A percentile compares a stretch with the other conserved stretches of the same genome.
Conservation (phyloP, 2,797 vertebrate genomes). For the Molossus alvarezi region DNA sequence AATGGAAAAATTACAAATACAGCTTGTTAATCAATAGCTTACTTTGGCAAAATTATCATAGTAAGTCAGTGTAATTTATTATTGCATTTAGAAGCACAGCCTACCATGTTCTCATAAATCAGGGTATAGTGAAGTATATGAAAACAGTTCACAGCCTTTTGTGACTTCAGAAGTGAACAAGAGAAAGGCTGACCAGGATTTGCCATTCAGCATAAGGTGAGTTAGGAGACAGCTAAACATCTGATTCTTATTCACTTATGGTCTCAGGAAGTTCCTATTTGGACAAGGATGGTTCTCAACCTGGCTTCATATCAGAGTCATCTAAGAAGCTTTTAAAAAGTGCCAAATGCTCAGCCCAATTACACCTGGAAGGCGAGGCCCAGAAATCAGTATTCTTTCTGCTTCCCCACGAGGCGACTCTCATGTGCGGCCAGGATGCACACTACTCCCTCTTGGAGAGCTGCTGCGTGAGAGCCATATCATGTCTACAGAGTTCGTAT, state of each 20-base stretch:
- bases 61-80: constrained; percentile 32
- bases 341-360: neutral
- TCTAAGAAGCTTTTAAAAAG: constrained; percentile 43
- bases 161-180: constrained; percentile 60
- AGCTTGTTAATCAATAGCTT: neutral
- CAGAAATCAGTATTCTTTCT: neutral
- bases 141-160: constrained; percentile 18
- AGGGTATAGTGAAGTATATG: constrained; percentile 6
- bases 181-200: constrained; percentile 31
- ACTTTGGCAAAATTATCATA: constrained; percentile 49
- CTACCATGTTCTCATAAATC: constrained; percentile 47
- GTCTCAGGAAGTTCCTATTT: constrained; percentile 2
- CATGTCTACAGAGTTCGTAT: neutral
- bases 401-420: neutral
- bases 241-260: neutral
- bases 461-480: constrained; percentile 6
- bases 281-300: neutral
- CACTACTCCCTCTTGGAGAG: constrained; percentile 40
- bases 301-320: neutral
- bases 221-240: constrained; percentile 40
- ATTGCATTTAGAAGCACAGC: constrained; percentile 35
- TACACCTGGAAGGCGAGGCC: neutral
- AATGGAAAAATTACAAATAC: constrained; percentile 28
- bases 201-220: constrained; percentile 10
- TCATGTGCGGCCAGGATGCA: neutral